A percentile compares a stretch with the other conserved stretches of the same genome.
Evolutionary conservation across 2,888 invertebrate genomes (phyloP).

Genomic region (Gonocerus acuteangulatus): DNA sequence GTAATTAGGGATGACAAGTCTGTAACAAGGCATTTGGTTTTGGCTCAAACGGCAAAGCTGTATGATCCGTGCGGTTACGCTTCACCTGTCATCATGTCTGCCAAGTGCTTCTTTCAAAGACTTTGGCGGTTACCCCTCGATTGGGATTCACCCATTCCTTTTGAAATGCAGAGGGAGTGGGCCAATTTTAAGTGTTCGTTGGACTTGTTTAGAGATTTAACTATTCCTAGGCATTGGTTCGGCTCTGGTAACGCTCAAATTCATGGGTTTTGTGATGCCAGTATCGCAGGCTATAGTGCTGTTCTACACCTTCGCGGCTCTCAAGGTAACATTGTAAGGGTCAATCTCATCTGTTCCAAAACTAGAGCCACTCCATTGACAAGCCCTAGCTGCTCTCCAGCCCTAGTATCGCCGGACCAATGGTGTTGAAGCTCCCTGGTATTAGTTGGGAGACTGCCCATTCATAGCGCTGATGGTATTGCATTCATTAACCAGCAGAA

Average conservation of each 20-base stretch:
- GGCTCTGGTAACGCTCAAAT: not conserved
- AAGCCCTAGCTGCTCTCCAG: too few relatives aligned
- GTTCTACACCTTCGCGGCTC: not conserved
- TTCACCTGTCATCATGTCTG: not conserved
- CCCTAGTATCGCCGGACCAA: too few relatives aligned
- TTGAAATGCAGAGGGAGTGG: not conserved
- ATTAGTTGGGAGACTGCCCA: too few relatives aligned
- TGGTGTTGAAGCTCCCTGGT: too few relatives aligned
- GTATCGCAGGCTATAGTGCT: not conserved
- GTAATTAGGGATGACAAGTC: not conserved
- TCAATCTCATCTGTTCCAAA: not conserved
- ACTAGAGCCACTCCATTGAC: not conserved
- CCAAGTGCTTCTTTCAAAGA: not conserved
- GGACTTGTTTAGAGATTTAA: not conserved
- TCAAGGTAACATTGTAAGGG: not conserved
- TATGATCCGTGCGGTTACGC: not conserved
- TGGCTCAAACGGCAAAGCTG: not conserved
- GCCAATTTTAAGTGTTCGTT: not conserved
- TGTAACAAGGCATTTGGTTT: not conserved
- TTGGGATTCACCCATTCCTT: not conserved
- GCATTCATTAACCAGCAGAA: too few relatives aligned
- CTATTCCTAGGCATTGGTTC: not conserved
- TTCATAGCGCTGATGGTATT: too few relatives aligned
- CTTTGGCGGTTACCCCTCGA: not conserved
- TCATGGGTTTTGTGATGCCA: conserved; percentile 1